A percentile compares a stretch with the other conserved stretches of the same genome.
Evolutionary conservation across 2,113 vertebrate genomes (phyloP).

Genomic region (Ptilonorhynchus violaceus): DNA sequence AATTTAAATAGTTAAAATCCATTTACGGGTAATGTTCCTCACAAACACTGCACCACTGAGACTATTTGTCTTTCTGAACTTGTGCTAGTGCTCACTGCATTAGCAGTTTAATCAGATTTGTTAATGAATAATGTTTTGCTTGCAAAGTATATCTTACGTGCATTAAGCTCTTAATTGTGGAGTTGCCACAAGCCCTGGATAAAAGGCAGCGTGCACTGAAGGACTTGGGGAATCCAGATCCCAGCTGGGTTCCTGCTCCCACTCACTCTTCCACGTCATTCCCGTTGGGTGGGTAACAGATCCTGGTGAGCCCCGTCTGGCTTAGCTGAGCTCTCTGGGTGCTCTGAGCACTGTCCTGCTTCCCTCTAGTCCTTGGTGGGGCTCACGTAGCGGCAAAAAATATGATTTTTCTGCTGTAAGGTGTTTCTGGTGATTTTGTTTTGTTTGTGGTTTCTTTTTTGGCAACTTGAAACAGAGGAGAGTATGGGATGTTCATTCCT

Average conservation of each 20-base stretch:
- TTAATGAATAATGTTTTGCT: constrained; percentile 55
- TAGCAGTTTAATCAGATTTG: constrained; percentile 57
- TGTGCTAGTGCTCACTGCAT: constrained; percentile 18
- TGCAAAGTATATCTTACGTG: constrained; percentile 40
- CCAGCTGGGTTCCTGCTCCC: neutral
- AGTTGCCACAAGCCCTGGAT: neutral
- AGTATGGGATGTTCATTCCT: neutral
- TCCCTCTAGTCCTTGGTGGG: neutral
- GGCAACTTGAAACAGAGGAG: neutral
- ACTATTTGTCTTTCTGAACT: constrained; percentile 56
- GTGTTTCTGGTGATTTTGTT: neutral
- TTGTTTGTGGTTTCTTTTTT: neutral
- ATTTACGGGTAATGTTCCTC: constrained; percentile 18
- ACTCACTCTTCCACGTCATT: neutral
- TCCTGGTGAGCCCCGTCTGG: rapidly evolving
- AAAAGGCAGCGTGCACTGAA: neutral
- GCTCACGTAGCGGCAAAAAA: neutral
- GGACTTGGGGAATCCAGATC: neutral
- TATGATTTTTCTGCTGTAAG: neutral
- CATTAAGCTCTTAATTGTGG: constrained; percentile 16
- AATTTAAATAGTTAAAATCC: constrained; percentile 61
- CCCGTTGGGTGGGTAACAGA: neutral
- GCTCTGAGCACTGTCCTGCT: neutral
- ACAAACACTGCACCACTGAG: constrained; percentile 43
- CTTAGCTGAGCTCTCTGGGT: neutral